phyloP scores from a whole-genome alignment of 2,113 vertebrate species.

The Danio rerio region DNA sequence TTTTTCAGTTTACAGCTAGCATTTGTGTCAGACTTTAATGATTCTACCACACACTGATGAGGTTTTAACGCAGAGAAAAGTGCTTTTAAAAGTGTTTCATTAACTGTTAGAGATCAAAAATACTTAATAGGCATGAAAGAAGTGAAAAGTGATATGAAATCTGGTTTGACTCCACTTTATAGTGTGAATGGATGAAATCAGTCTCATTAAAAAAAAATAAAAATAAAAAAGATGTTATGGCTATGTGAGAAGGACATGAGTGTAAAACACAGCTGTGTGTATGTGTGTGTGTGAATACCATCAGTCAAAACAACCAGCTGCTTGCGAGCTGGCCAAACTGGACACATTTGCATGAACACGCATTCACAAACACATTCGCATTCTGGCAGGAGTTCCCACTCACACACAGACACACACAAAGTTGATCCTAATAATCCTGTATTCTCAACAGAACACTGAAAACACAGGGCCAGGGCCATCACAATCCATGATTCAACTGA shows the following conservation, averaged over 20 bases:
- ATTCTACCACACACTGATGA: neutral
- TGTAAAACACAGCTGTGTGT: slow-evolving; percentile 19
- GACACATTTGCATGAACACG: neutral
- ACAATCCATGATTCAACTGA: neutral
- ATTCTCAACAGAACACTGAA: neutral
- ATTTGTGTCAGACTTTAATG: neutral
- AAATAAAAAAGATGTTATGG: neutral
- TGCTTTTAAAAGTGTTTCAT: too few relatives aligned
- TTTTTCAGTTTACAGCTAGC: neutral
- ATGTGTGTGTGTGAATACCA: neutral
- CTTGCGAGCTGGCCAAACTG: slow-evolving; percentile 25
- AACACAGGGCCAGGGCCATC: neutral
- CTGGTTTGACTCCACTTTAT: neutral
- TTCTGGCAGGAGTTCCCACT: slow-evolving; percentile 4
- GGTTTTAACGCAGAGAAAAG: neutral
- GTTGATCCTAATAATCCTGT: slow-evolving; percentile 10
- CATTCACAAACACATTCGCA: slow-evolving; percentile 8
- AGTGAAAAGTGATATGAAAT: neutral
- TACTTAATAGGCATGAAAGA: neutral
- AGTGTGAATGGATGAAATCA: neutral
- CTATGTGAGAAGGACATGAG: slow-evolving; percentile 22
- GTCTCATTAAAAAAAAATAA: too few relatives aligned
- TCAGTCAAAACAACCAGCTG: slow-evolving; percentile 42
- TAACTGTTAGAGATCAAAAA: neutral
- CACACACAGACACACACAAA: neutral